phyloP scores from a whole-genome alignment of 2,888 invertebrate genomes.

The Andrena chrysosceles region DNA sequence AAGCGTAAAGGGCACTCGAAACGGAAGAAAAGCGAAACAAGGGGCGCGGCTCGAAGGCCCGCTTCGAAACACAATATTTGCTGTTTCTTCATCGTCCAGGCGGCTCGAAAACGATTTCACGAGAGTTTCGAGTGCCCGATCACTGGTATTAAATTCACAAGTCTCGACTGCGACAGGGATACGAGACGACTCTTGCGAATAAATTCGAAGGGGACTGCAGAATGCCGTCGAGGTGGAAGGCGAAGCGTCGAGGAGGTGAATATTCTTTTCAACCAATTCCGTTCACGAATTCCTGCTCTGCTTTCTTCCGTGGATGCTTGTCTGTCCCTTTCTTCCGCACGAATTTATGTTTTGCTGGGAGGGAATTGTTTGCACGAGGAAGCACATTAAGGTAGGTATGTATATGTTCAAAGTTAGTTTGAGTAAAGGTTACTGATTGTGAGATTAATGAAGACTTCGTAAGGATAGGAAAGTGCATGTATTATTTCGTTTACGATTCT shows the following conservation, averaged over 20 bases:
- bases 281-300: not conserved
- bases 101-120: slow-evolving; percentile 39
- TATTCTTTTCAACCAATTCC: slow-evolving; percentile 18
- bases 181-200: slow-evolving; percentile 6
- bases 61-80: slow-evolving; percentile 55
- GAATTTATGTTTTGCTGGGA: not conserved
- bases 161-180: not conserved
- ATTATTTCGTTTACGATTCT: no score
- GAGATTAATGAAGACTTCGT: no score
- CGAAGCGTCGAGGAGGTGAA: not conserved
- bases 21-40: slow-evolving; percentile 42
- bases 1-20: slow-evolving; percentile 26
- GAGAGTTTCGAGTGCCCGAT: slow-evolving; percentile 47
- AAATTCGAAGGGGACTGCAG: not conserved
- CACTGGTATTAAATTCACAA: slow-evolving; percentile 39
- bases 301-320: not conserved
- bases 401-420: no score
- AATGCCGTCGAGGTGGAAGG: not conserved
- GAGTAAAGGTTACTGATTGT: no score
- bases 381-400: no score
- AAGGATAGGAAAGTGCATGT: no score
- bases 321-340: no score
- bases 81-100: slow-evolving; percentile 42
- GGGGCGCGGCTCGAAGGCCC: slow-evolving; percentile 3
- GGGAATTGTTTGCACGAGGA: not conserved